phyloP scores from a whole-genome alignment of 2,888 invertebrate species.

The Trypoxylon attenuatum region DNA sequence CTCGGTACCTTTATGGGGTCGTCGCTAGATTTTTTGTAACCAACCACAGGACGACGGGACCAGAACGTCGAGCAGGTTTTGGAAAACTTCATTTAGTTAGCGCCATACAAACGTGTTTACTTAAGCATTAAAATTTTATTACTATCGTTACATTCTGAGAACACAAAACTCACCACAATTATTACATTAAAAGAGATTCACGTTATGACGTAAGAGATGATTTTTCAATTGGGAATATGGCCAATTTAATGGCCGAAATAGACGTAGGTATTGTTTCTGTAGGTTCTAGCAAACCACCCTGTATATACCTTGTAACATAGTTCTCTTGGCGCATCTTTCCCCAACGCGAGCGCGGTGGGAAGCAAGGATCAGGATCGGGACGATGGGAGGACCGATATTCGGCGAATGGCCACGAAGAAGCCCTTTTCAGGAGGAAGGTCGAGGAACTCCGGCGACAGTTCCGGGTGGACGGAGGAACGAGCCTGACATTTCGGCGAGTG shows the following conservation, averaged over 20 bases:
- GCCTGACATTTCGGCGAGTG: slow-evolving; percentile 60
- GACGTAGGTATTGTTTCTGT: no score
- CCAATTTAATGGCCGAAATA: no score
- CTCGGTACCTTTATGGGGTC: background rate
- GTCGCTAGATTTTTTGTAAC: background rate
- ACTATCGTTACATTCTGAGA: no score
- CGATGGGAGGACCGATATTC: slow-evolving; percentile 13
- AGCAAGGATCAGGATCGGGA: background rate
- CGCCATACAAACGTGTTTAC: no score
- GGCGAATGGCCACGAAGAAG: slow-evolving; percentile 26
- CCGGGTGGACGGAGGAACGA: slow-evolving; percentile 46
- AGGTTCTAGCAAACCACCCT: no score
- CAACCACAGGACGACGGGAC: no score
- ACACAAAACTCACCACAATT: no score
- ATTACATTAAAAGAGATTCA: background rate
- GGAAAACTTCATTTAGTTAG: no score
- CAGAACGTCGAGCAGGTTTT: no score
- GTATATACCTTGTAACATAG: background rate
- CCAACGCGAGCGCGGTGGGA: background rate
- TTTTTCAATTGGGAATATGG: no score
- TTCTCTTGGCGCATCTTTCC: background rate
- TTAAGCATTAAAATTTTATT: no score
- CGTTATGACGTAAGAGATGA: background rate
- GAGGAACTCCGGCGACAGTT: slow-evolving; percentile 36
- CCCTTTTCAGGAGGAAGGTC: slow-evolving; percentile 36